These are phyloP conservation scores for Heterochromis multidens DNA, from an alignment of 2,113 vertebrate species.

Conservation along the genomic window DNA sequence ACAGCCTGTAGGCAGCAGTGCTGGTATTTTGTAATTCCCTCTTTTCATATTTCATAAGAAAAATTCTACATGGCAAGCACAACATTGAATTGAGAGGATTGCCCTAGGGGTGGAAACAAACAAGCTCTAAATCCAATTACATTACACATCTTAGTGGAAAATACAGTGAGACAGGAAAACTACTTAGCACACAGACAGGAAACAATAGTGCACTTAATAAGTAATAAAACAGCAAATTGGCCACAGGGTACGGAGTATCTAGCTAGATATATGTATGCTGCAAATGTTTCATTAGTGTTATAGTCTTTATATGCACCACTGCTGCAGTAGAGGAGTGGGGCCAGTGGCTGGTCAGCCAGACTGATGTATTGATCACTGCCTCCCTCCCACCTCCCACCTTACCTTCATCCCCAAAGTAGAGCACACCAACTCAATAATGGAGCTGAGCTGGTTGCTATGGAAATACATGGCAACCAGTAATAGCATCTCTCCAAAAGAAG, in stretches of 20 bases:
- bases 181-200: constrained; percentile 52
- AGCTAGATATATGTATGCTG: constrained; percentile 16
- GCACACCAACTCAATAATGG: constrained; percentile 94
- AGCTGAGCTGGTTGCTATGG: constrained; percentile 95
- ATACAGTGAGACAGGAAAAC: constrained; percentile 58
- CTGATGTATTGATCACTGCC: constrained; percentile 36
- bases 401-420: constrained; percentile 98
- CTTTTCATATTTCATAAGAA: constrained; percentile 61
- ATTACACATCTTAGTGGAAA: constrained; percentile 66
- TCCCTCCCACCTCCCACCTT: constrained; percentile 50
- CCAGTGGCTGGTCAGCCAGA: constrained; percentile 39
- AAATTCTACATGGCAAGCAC: constrained; percentile 62
- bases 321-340: constrained; percentile 55
- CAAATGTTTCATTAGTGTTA: constrained; percentile 31
- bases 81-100: constrained; percentile 46
- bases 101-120: constrained; percentile 57
- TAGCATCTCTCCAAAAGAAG: constrained; percentile 98
- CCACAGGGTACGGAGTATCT: constrained; percentile 32
- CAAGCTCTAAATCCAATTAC: constrained; percentile 65
- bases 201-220: constrained; percentile 62
- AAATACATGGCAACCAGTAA: constrained; percentile 99
- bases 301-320: not conserved
- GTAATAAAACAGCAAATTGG: constrained; percentile 52
- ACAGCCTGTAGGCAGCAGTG: constrained; percentile 46
- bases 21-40: constrained; percentile 55